A percentile compares a stretch with the other conserved stretches of the same genome.
These are phyloP conservation scores for Osmerus mordax DNA, from an alignment of 2,113 vertebrate genomes.

Conservation along the genomic window DNA sequence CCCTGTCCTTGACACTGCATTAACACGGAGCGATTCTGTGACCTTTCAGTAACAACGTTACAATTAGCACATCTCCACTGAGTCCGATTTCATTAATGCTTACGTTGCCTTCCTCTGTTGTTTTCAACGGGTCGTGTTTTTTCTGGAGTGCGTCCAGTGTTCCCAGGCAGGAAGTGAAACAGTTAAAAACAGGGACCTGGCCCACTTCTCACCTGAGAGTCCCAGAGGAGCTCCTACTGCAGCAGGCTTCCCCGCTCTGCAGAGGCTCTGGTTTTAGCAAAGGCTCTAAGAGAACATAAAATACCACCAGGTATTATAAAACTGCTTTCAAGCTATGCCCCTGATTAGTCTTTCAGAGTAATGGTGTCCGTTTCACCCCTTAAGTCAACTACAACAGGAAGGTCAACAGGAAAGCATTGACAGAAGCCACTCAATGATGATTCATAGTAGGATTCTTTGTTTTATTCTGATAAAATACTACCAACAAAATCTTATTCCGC, in stretches of 20 bases:
- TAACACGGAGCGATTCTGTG: too few species aligned
- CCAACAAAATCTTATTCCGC: too few species aligned
- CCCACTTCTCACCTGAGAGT: slow-evolving; percentile 36
- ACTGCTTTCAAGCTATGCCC: slow-evolving; percentile 2
- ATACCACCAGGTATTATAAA: background rate
- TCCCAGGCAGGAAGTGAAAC: slow-evolving; percentile 28
- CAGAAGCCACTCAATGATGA: too few species aligned
- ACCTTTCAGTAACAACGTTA: too few species aligned
- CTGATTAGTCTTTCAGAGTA: background rate
- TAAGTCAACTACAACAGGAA: background rate
- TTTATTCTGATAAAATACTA: too few species aligned
- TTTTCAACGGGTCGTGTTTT: background rate
- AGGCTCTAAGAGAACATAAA: slow-evolving; percentile 16
- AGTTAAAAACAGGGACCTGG: slow-evolving; percentile 6
- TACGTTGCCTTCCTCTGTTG: slow-evolving; percentile 17
- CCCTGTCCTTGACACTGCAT: too few species aligned
- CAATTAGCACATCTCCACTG: background rate
- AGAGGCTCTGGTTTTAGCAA: background rate
- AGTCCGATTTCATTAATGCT: background rate
- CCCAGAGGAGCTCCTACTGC: slow-evolving; percentile 8
- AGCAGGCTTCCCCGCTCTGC: slow-evolving; percentile 17
- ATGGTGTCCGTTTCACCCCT: background rate
- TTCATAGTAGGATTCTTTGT: too few species aligned
- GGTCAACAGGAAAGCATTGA: background rate
- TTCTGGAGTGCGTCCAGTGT: slow-evolving; percentile 40